A percentile compares a stretch with the other conserved stretches of the same genome.
Evolutionary conservation across 2,797 vertebrate species (phyloP).

Genomic region (Pygocentrus nattereri): DNA sequence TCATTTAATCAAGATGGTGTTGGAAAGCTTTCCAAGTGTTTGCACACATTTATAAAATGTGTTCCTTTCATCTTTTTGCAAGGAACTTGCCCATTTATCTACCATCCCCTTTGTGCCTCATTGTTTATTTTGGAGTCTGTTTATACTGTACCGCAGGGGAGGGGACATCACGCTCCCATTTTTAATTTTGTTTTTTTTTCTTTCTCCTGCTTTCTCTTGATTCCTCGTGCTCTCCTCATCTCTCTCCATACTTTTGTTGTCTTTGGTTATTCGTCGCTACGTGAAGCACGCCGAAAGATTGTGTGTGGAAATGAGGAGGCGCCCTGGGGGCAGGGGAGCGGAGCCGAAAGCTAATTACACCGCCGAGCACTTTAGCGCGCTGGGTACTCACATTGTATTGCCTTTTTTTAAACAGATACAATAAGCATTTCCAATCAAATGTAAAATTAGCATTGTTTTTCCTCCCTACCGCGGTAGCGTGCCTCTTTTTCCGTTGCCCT

Average conservation of each 20-base stretch:
- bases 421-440: slow-evolving; percentile 52
- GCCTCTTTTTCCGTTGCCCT: background rate
- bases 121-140: background rate
- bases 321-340: slow-evolving; percentile 40
- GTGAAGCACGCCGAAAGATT: slow-evolving; percentile 41
- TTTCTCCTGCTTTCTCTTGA: background rate
- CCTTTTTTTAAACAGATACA: slow-evolving; percentile 42
- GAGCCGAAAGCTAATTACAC: slow-evolving; percentile 58
- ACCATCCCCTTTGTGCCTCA: background rate
- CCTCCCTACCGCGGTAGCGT: slow-evolving; percentile 8
- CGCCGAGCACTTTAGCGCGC: slow-evolving; percentile 20
- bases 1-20: background rate
- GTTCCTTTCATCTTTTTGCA: background rate
- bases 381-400: slow-evolving; percentile 27
- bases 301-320: slow-evolving; percentile 49
- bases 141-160: background rate
- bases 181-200: background rate
- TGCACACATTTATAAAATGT: background rate
- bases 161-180: background rate
- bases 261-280: slow-evolving; percentile 39
- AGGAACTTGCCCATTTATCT: background rate
- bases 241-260: slow-evolving; percentile 43
- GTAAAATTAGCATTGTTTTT: slow-evolving; percentile 43
- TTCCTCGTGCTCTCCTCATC: background rate
- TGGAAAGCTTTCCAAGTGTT: background rate